phyloP scores from a whole-genome alignment of 2,888 invertebrate species.

The Zygothrica quintamaculata region DNA sequence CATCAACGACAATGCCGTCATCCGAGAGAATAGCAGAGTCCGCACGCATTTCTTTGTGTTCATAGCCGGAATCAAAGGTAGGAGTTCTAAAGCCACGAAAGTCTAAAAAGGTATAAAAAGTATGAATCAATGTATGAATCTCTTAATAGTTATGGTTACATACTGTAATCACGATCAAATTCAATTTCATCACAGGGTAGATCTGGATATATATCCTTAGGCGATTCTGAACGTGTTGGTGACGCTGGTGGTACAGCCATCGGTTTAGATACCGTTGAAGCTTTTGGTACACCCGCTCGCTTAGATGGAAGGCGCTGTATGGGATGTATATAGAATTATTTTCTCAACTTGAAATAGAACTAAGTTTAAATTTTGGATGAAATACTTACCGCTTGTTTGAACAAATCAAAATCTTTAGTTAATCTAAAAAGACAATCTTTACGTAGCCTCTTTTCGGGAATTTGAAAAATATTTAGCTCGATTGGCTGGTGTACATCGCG shows the following conservation, averaged over 20 bases:
- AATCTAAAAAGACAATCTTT: constrained; percentile 43
- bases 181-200: constrained; percentile 42
- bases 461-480: constrained; percentile 35
- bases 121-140: not conserved
- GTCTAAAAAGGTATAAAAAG: constrained; percentile 40
- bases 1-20: constrained; percentile 24
- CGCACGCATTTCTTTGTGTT: constrained; percentile 47
- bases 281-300: constrained; percentile 14
- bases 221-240: not conserved
- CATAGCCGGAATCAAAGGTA: constrained; percentile 59
- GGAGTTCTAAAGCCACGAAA: constrained; percentile 58
- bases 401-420: constrained; percentile 64
- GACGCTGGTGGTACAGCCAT: not conserved
- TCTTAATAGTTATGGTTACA: not conserved
- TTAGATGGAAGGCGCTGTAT: constrained; percentile 47
- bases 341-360: not conserved
- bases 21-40: constrained; percentile 23
- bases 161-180: constrained; percentile 56
- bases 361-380: not conserved
- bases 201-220: not conserved
- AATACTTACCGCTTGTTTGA: constrained; percentile 73
- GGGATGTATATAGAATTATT: not conserved
- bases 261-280: not conserved
- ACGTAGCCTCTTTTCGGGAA: constrained; percentile 34
- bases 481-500: constrained; percentile 41